Percentiles rank a stretch among this genome's conserved stretches.
phyloP scores from a whole-genome alignment of 35 echinoderm and acorn worm genomes.

The Apostichopus japonicus region DNA sequence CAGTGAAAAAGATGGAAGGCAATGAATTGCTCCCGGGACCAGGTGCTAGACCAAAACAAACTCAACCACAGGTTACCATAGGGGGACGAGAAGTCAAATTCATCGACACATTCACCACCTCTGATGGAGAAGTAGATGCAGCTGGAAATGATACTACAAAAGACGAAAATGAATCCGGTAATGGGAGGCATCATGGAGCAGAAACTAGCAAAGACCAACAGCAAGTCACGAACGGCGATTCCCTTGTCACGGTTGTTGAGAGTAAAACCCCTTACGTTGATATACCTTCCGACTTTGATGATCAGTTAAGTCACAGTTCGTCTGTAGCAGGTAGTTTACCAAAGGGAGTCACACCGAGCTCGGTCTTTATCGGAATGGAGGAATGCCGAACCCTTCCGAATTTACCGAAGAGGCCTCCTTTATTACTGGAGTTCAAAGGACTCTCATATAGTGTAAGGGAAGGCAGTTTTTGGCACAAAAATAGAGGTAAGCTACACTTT shows the following conservation, averaged over 20 bases:
- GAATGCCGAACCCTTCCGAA: conserved; percentile 81
- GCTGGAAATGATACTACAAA: not conserved
- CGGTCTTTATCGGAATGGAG: conserved; percentile 72
- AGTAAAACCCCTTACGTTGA: conserved; percentile 54
- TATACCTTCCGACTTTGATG: conserved; percentile 63
- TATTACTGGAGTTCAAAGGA: conserved; percentile 77
- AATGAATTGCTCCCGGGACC: no score
- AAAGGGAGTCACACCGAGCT: conserved; percentile 46
- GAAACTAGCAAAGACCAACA: conserved; percentile 33
- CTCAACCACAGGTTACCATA: not conserved
- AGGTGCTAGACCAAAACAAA: conserved; percentile 40
- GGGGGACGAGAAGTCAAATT: conserved; percentile 41
- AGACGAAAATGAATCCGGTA: not conserved
- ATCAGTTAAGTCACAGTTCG: conserved; percentile 38
- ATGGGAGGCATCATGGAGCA: not conserved
- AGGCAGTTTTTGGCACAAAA: conserved; percentile 73
- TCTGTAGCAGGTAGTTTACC: conserved; percentile 34
- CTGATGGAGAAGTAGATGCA: not conserved
- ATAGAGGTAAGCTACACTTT: conserved; percentile 65
- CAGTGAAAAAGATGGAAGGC: not conserved
- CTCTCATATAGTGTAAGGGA: conserved; percentile 81
- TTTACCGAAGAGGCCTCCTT: conserved; percentile 77
- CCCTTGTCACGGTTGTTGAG: not conserved
- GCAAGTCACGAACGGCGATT: not conserved
- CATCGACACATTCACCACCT: not conserved